Conservation (phyloP, 2,113 vertebrate species). For the Lepisosteus osseus region DNA sequence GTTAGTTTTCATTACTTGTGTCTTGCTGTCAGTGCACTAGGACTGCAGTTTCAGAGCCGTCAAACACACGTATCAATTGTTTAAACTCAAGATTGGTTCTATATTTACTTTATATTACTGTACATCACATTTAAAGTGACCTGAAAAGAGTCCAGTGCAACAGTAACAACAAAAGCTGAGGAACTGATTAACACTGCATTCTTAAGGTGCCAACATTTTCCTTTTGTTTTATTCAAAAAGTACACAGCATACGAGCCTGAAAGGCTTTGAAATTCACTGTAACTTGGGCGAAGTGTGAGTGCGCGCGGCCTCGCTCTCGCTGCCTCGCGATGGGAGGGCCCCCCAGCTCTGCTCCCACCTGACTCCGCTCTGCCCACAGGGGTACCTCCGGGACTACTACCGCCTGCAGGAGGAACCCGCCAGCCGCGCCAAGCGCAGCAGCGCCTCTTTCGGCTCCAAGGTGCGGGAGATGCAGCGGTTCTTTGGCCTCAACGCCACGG, state of each 20-base stretch:
- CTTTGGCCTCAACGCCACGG: slow-evolving; percentile 63
- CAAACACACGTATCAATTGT: slow-evolving; percentile 23
- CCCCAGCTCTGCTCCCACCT: slow-evolving; percentile 6
- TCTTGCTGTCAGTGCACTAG: too few species aligned
- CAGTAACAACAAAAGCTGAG: too few species aligned
- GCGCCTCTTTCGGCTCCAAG: slow-evolving; percentile 51
- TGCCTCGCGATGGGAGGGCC: too few species aligned
- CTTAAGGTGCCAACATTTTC: background rate
- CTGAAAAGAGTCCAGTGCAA: too few species aligned
- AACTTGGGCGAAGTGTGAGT: slow-evolving; percentile 3
- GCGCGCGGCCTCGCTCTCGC: background rate
- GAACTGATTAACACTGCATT: background rate
- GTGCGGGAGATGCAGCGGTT: slow-evolving; percentile 70
- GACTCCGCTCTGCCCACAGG: slow-evolving; percentile 38
- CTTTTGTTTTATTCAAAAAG: slow-evolving; percentile 21
- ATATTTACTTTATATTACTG: slow-evolving; percentile 22
- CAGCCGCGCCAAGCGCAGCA: slow-evolving; percentile 49
- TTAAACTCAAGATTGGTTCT: slow-evolving; percentile 23
- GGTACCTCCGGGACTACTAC: slow-evolving; percentile 63
- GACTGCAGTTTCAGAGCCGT: too few species aligned
- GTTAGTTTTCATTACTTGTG: too few species aligned
- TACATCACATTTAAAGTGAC: background rate
- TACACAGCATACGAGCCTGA: slow-evolving; percentile 34
- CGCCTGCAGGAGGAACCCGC: slow-evolving; percentile 40
- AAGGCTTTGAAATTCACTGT: slow-evolving; percentile 22